phyloP scores from a whole-genome alignment of 2,888 invertebrate species.

The Crocallis elinguaria region DNA sequence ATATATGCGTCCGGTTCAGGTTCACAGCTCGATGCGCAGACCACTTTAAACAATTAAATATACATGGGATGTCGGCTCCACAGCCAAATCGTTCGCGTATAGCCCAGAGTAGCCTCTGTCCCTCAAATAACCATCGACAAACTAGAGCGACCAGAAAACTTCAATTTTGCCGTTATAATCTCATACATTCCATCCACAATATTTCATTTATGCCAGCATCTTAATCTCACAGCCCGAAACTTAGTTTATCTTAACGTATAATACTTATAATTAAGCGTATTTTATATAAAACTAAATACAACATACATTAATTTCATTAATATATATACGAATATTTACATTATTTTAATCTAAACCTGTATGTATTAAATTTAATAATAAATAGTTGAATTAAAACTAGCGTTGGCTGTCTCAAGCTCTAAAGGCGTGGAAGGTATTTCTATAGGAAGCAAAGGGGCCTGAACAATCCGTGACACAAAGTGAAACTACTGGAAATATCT shows the following conservation, averaged over 20 bases:
- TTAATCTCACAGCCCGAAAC: conserved; percentile 59
- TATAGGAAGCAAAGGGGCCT: conserved; percentile 6
- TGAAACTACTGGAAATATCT: not conserved
- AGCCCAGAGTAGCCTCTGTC: no score
- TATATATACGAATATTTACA: conserved; percentile 21
- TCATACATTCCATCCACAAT: conserved; percentile 33
- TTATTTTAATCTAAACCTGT: conserved; percentile 8
- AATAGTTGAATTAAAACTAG: conserved; percentile 25
- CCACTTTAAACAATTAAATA: no score
- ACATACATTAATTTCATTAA: conserved; percentile 2
- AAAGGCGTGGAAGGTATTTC: no score
- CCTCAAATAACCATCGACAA: no score
- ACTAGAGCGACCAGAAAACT: no score
- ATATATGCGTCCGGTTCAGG: no score
- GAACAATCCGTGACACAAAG: no score
- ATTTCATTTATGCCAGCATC: conserved; percentile 38
- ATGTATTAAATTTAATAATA: conserved; percentile 16
- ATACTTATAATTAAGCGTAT: conserved; percentile 14
- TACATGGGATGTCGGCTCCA: no score
- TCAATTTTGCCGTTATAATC: not conserved
- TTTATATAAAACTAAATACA: conserved; percentile 14
- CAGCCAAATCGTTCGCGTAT: no score
- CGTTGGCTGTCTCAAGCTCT: conserved; percentile 13
- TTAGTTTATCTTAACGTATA: conserved; percentile 4
- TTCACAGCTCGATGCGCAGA: no score